Percentiles rank a stretch among this genome's conserved stretches.
phyloP scores from a whole-genome alignment of 2,113 vertebrate species.

The Spea bombifrons region DNA sequence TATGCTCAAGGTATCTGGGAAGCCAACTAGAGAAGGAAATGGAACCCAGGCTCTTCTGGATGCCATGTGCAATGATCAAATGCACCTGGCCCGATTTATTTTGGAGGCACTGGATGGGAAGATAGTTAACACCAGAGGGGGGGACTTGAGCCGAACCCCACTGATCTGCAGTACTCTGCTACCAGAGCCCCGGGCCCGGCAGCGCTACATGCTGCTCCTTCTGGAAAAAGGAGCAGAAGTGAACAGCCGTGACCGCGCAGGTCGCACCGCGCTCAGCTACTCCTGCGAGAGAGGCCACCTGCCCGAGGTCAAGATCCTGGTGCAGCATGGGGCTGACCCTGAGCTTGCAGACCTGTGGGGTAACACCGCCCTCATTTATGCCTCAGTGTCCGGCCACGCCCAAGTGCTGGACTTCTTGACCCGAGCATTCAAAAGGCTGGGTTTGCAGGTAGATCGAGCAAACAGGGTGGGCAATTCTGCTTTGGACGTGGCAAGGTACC shows the following conservation, averaged over 20 bases:
- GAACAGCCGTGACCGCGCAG: conserved; percentile 57
- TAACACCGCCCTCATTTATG: conserved; percentile 66
- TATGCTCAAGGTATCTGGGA: conserved; percentile 56
- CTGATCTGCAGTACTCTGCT: conserved; percentile 64
- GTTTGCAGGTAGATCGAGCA: conserved; percentile 64
- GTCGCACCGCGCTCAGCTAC: conserved; percentile 65
- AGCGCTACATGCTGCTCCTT: conserved; percentile 62
- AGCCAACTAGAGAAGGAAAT: conserved; percentile 43
- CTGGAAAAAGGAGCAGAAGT: conserved; percentile 63
- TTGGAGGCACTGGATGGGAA: conserved; percentile 66
- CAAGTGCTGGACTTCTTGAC: conserved; percentile 64
- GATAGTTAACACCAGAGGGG: conserved; percentile 60
- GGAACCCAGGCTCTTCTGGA: conserved; percentile 63
- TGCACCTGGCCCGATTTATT: conserved; percentile 66
- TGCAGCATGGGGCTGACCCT: conserved; percentile 63
- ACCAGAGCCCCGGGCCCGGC: conserved; percentile 52
- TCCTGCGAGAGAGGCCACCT: conserved; percentile 64
- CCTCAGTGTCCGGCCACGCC: conserved; percentile 55
- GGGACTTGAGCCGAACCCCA: conserved; percentile 60
- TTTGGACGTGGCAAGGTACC: conserved; percentile 60
- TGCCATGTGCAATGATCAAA: conserved; percentile 66
- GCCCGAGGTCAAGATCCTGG: conserved; percentile 63
- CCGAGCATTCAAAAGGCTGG: conserved; percentile 67
- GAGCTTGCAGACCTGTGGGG: conserved; percentile 64
- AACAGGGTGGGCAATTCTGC: conserved; percentile 69